Percentiles rank a stretch among this genome's conserved stretches.
Evolutionary conservation across 2,113 vertebrate genomes (phyloP).

Genomic region (Saguinus midas): DNA sequence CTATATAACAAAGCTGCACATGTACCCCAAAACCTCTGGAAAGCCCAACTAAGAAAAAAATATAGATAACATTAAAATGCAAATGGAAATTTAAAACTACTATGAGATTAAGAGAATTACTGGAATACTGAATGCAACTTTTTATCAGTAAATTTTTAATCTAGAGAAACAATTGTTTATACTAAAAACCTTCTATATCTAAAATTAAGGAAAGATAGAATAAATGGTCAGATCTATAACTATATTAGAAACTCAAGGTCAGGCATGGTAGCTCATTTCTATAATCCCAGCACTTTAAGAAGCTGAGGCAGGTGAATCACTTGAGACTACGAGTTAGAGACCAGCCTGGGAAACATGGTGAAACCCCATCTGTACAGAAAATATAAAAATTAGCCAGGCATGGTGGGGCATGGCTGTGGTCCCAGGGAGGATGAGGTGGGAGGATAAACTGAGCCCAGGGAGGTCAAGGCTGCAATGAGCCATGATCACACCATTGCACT

Average conservation of each 20-base stretch:
- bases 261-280: not conserved
- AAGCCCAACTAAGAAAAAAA: not conserved
- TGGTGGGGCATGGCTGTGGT: not conserved
- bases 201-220: not conserved
- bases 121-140: not conserved
- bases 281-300: not conserved
- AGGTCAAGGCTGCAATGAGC: not conserved
- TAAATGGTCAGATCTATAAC: not conserved
- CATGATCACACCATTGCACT: not conserved
- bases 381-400: not conserved
- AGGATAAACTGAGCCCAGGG: not conserved
- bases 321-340: not conserved
- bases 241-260: not conserved
- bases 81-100: constrained; percentile 32
- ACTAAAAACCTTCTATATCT: not conserved
- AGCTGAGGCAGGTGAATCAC: not conserved
- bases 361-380: not conserved
- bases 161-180: not conserved
- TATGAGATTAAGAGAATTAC: not conserved
- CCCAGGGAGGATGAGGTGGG: not conserved
- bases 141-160: not conserved
- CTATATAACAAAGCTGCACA: too few species aligned
- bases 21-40: not conserved
- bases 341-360: not conserved
- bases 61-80: not conserved